These are phyloP conservation scores for Mesitornis unicolor DNA, from an alignment of 2,113 vertebrate species.

Conservation along the genomic window DNA sequence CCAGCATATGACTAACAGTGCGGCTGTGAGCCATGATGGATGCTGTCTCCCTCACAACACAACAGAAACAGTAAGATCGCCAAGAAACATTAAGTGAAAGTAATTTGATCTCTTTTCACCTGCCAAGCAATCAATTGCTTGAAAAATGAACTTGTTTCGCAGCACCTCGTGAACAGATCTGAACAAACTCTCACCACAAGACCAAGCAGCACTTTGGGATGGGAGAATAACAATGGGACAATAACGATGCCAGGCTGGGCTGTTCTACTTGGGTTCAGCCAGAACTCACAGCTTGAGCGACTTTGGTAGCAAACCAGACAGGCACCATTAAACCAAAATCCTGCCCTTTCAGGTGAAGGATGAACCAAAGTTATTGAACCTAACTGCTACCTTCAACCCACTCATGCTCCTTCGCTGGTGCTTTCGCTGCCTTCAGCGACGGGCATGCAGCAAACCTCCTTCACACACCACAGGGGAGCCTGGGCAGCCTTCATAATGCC, in stretches of 20 bases:
- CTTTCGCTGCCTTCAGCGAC: background rate
- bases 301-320: background rate
- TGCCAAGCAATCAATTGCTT: constrained; percentile 10
- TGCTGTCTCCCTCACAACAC: constrained; percentile 12
- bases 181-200: background rate
- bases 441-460: fast-evolving
- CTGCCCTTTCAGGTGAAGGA: background rate
- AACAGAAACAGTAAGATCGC: constrained; percentile 33
- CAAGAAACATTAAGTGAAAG: constrained; percentile 7
- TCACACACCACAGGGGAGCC: background rate
- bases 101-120: constrained; percentile 7
- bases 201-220: background rate
- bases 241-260: background rate
- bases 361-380: background rate
- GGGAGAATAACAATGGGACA: background rate
- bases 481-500: fast-evolving
- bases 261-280: background rate
- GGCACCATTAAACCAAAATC: background rate
- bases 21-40: background rate
- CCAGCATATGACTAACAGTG: constrained; percentile 8
- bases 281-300: background rate
- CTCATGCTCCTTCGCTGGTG: background rate
- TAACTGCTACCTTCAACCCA: background rate
- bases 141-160: background rate
- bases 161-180: background rate